Evolutionary conservation across 2,113 vertebrate species (phyloP), one percentile per base, ranked within the genome.

Genomic region (rabbit (Oryctolagus cuniculus)): DNA sequence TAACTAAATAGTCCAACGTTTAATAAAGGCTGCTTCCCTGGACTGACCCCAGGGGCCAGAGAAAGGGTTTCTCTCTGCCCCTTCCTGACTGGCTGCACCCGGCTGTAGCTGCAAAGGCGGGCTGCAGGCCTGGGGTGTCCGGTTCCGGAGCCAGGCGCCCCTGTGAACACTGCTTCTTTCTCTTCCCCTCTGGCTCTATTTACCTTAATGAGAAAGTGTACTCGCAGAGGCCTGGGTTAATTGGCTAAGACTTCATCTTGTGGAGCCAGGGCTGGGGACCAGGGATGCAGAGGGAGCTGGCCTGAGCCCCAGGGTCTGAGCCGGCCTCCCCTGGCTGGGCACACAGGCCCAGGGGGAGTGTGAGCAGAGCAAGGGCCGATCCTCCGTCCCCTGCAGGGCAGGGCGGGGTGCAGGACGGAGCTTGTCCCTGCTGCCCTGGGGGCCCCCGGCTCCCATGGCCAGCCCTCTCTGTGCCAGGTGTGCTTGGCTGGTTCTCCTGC

Each of bases 161-260:
- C 75, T 80, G 70, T 10, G 85, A 97, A 96, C 96, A 97, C 97
- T 97, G 97, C 92, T 92, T 96, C 38, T 15, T 90, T 93, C 96
- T 98, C 96, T 98, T 97, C 94, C 31, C 4, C 90, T 22, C 49
- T 78, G 93, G 58, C 75, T 95, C 97, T 98, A 89, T 98, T 98
- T 98, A 97, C 97, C 97, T 97, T 97, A 91, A 95, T 96, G 98
- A 97, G 97, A 97, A 97, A 97, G 92, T 87, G 96, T 61, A 49
- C 95, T 98, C 96, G 79, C 96, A 95, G 77, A 96, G 87, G 89
- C 93, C 90, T 95, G 55, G 10, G 94, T 96, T 97, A 97, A 98
- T 96, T 97, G 97, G 96, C 69, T 97, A 91, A 97, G 97, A 93
- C 97, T 96, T 96, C 86, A 97, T 90, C 96, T 95, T 93, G 87